Evolutionary conservation across 2,888 invertebrate species (phyloP).

Genomic region (Anoplius nigerrimus): DNA sequence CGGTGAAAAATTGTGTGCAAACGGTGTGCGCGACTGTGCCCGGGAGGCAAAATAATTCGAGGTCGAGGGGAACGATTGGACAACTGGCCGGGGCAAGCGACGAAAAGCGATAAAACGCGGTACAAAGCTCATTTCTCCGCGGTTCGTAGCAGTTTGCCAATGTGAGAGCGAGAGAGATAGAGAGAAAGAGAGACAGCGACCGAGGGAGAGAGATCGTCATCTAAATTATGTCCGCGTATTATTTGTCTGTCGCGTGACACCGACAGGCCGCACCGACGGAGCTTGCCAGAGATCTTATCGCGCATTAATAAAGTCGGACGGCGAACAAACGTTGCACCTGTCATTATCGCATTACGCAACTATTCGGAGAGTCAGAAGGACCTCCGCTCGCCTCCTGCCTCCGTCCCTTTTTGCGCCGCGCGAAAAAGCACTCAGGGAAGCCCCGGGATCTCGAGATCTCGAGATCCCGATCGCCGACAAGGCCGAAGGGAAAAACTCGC

Average conservation of each 20-base stretch:
- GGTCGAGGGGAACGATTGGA: not conserved
- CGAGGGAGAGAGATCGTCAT: slow-evolving; percentile 45
- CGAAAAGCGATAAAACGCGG: slow-evolving; percentile 16
- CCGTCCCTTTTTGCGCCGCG: slow-evolving; percentile 13
- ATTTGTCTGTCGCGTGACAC: slow-evolving; percentile 57
- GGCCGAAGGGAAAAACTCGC: no score
- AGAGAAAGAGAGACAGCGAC: no score
- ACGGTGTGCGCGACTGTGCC: not conserved
- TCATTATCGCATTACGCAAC: slow-evolving; percentile 63
- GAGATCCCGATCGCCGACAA: no score
- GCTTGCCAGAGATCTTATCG: slow-evolving; percentile 55
- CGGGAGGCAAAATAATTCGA: not conserved
- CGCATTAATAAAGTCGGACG: slow-evolving; percentile 48
- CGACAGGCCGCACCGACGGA: slow-evolving; percentile 29
- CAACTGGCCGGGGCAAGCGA: not conserved
- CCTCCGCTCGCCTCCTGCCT: slow-evolving; percentile 13
- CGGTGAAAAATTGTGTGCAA: not conserved
- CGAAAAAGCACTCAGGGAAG: no score
- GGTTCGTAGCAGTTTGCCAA: no score
- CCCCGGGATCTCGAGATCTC: no score
- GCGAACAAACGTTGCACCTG: slow-evolving; percentile 56
- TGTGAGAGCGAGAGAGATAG: no score
- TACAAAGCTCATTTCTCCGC: slow-evolving; percentile 25
- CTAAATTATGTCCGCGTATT: slow-evolving; percentile 50
- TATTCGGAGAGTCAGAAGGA: slow-evolving; percentile 14